Evolutionary conservation across 2,888 invertebrate species (phyloP).

Genomic region (Perizoma affinitatum): DNA sequence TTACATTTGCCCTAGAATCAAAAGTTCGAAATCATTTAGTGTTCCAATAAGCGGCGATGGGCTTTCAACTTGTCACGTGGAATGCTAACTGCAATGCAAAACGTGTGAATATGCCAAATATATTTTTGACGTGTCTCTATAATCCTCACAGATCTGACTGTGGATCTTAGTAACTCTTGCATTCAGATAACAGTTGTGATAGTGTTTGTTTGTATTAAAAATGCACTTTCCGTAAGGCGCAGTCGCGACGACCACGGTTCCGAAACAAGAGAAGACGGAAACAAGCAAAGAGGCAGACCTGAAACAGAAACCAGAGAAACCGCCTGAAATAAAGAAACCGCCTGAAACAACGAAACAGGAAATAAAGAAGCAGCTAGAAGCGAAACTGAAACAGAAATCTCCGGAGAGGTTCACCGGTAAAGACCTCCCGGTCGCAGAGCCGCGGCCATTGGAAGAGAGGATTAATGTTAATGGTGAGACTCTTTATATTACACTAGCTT

Average conservation of each 20-base stretch:
- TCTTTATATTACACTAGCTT: no score
- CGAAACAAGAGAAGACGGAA: constrained; percentile 25
- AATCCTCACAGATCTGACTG: background rate
- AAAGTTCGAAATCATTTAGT: no score
- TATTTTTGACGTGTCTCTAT: no score
- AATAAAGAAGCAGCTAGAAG: constrained; percentile 22
- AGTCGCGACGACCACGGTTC: constrained; percentile 54
- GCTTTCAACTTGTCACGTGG: no score
- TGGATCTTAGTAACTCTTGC: no score
- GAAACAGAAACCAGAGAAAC: background rate
- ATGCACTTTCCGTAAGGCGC: constrained; percentile 38
- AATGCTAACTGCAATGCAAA: no score
- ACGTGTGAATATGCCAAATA: no score
- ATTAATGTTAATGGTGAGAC: constrained; percentile 64
- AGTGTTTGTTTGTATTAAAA: background rate
- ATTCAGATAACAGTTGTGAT: no score
- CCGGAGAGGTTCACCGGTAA: constrained; percentile 4
- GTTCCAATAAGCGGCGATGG: no score
- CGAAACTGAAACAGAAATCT: constrained; percentile 19
- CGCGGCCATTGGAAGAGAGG: constrained; percentile 41
- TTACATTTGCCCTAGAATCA: no score
- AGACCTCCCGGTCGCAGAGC: constrained; percentile 13
- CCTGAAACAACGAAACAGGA: constrained; percentile 2
- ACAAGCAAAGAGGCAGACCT: constrained; percentile 20
- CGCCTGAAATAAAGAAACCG: constrained; percentile 1